phyloP scores from a whole-genome alignment of 2,113 vertebrate genomes.

The Tetrao urogallus region DNA sequence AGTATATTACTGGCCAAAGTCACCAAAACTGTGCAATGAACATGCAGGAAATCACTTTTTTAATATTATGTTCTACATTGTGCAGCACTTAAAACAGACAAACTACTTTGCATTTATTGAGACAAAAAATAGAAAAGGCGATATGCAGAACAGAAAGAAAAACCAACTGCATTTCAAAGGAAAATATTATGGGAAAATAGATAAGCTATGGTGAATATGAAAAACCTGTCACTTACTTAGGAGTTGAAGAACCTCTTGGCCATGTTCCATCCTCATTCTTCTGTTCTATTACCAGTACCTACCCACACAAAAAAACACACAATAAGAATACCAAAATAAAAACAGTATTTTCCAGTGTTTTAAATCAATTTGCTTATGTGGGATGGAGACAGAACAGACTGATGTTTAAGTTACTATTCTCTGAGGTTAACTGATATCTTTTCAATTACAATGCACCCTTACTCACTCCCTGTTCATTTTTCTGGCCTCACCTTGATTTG shows the following conservation, averaged over 20 bases:
- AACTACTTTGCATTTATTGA: background rate
- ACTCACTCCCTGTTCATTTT: background rate
- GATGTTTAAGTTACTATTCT: background rate
- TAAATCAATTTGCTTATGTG: background rate
- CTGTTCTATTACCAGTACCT: slow-evolving; percentile 99
- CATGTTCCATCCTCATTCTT: slow-evolving; percentile 96
- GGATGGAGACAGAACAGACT: background rate
- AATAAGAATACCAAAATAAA: slow-evolving; percentile 24
- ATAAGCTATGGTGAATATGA: background rate
- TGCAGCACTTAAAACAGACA: background rate
- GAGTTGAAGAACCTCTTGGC: slow-evolving; percentile 92
- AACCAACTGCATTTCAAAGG: background rate
- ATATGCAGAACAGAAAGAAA: background rate
- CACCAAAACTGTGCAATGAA: background rate
- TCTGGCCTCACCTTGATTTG: background rate
- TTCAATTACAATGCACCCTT: background rate
- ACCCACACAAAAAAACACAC: slow-evolving; percentile 36
- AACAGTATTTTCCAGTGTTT: background rate
- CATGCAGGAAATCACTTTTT: background rate
- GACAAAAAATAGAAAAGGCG: background rate
- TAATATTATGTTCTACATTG: background rate
- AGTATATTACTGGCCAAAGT: background rate
- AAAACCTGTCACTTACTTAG: slow-evolving; percentile 87
- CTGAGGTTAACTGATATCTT: background rate
- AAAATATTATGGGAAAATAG: background rate